phyloP scores from a whole-genome alignment of 2,797 vertebrate species.

The Spinus pinus region DNA sequence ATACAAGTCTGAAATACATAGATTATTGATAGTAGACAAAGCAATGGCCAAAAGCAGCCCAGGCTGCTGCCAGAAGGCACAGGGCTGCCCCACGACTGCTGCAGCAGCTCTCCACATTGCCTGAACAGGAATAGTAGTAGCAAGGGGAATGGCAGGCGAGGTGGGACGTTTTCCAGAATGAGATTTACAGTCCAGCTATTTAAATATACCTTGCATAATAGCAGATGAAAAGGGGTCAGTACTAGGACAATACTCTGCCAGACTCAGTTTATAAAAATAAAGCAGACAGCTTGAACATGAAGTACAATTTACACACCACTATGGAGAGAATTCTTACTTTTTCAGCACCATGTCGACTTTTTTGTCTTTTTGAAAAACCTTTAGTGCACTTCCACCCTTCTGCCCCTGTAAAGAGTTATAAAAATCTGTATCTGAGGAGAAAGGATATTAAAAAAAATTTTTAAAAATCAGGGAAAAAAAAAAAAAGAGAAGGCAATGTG shows the following conservation, averaged over 20 bases:
- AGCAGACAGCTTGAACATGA: neutral
- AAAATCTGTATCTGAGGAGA: neutral
- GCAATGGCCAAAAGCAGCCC: neutral
- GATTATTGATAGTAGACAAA: slow-evolving; percentile 2
- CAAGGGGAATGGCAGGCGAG: neutral
- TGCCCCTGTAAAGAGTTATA: neutral
- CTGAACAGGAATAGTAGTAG: neutral
- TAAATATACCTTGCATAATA: slow-evolving; percentile 49
- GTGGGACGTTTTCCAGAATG: neutral
- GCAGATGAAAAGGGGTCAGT: slow-evolving; percentile 28
- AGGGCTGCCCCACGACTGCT: neutral
- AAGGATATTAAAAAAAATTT: neutral
- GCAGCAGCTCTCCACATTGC: neutral
- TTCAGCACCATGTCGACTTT: rapidly evolving
- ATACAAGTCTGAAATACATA: neutral
- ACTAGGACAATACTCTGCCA: neutral
- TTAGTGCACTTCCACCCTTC: neutral
- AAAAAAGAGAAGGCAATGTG: neutral
- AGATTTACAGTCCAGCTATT: slow-evolving; percentile 38
- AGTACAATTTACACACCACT: neutral
- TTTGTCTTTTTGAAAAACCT: neutral
- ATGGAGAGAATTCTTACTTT: neutral
- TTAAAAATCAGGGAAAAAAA: neutral
- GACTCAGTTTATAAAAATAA: slow-evolving; percentile 2
- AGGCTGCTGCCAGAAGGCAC: neutral